Percentiles rank a stretch among this genome's conserved stretches.
Evolutionary conservation across 2,113 vertebrate species (phyloP).

Genomic region (Hemicordylus capensis): DNA sequence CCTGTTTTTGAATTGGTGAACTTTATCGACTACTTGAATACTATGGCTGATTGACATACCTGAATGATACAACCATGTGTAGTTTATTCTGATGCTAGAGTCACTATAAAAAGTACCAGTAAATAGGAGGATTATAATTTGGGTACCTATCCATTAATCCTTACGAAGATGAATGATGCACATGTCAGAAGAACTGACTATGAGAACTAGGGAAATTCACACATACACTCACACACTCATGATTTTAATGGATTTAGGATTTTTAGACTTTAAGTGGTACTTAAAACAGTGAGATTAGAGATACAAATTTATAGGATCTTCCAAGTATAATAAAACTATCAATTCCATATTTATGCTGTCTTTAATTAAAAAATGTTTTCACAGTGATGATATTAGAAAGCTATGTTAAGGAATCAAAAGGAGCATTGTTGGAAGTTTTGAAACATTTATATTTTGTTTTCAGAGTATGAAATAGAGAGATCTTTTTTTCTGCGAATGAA

Average conservation of each 20-base stretch:
- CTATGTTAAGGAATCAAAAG: background rate
- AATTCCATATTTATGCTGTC: background rate
- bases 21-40: background rate
- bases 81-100: background rate
- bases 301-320: too few relatives aligned
- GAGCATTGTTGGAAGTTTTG: background rate
- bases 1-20: background rate
- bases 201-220: background rate
- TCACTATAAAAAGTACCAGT: too few relatives aligned
- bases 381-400: background rate
- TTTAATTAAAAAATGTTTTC: background rate
- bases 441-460: slow-evolving; percentile 46
- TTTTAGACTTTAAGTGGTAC: background rate
- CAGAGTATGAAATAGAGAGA: slow-evolving; percentile 92
- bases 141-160: background rate
- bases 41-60: background rate
- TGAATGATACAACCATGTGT: background rate
- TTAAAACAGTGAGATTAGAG: background rate
- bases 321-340: too few relatives aligned
- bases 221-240: background rate
- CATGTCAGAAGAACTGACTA: background rate
- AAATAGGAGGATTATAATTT: too few relatives aligned
- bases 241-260: background rate
- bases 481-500: slow-evolving; percentile 97
- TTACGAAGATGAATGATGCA: background rate